Conservation (phyloP, 2,888 invertebrate species). For the Drosophila testacea region DNA sequence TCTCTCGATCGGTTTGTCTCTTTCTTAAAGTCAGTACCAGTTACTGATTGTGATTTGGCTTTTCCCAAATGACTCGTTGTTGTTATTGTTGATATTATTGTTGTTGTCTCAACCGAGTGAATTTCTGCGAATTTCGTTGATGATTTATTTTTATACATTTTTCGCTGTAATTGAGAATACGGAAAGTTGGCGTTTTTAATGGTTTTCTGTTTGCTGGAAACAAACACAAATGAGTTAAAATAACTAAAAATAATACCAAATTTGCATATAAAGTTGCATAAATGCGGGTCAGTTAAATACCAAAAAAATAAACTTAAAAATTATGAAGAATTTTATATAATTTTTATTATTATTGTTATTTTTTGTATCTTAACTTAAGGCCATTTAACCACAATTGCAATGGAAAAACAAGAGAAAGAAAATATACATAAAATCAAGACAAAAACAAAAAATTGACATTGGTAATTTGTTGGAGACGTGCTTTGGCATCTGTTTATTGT, state of each 20-base stretch:
- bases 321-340: conserved; percentile 17
- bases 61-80: conserved; percentile 39
- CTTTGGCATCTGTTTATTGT: conserved; percentile 41
- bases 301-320: conserved; percentile 10
- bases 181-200: conserved; percentile 49
- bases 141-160: conserved; percentile 54
- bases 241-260: not conserved
- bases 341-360: conserved; percentile 1
- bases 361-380: conserved; percentile 14
- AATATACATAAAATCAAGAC: conserved; percentile 5
- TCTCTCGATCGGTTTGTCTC: not conserved
- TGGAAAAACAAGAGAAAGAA: conserved; percentile 30
- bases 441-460: conserved; percentile 48
- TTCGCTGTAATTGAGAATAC: conserved; percentile 42
- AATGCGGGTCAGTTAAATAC: not conserved
- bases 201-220: conserved; percentile 43
- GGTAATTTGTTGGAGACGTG: conserved; percentile 60
- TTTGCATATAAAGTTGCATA: conserved; percentile 26
- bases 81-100: conserved; percentile 5
- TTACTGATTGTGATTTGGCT: conserved; percentile 33
- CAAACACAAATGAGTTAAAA: conserved; percentile 6
- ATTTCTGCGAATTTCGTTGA: conserved; percentile 50
- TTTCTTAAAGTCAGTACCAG: conserved; percentile 14
- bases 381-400: conserved; percentile 32
- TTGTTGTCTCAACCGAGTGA: conserved; percentile 19